Evolutionary conservation across 2,113 vertebrate species (phyloP).

Genomic region (Pedetes capensis): DNA sequence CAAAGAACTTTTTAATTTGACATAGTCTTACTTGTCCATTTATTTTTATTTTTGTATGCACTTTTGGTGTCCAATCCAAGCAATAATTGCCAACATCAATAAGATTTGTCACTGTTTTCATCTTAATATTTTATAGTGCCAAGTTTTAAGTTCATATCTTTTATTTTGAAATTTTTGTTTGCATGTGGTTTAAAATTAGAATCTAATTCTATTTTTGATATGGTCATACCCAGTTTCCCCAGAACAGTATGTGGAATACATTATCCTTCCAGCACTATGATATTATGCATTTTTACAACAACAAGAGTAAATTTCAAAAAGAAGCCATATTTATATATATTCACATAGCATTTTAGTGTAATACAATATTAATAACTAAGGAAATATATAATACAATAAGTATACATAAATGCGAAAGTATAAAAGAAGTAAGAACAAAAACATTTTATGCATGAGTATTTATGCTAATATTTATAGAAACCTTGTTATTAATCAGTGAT

Average conservation of each 20-base stretch:
- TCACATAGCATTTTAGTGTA: too few species aligned
- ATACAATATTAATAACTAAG: background rate
- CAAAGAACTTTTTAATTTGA: too few species aligned
- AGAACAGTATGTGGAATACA: background rate
- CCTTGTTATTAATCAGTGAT: background rate
- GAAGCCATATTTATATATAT: background rate
- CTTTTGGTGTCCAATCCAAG: background rate
- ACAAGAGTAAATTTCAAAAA: too few species aligned
- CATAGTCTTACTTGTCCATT: background rate
- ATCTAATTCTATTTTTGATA: background rate
- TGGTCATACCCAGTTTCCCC: background rate
- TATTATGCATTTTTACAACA: background rate
- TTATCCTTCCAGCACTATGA: background rate
- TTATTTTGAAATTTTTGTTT: background rate
- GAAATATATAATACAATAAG: background rate
- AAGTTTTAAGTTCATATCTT: background rate
- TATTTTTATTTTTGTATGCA: background rate
- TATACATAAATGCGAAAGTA: background rate
- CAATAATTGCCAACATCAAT: background rate
- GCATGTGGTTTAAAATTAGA: background rate
- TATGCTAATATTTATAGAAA: background rate
- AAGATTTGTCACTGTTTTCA: background rate
- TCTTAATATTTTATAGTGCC: background rate
- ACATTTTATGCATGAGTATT: background rate
- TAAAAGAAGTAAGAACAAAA: background rate